Base-by-base conservation (phyloP, 1,140 invertebrate species). In the Drosophila asahinai region DNA sequence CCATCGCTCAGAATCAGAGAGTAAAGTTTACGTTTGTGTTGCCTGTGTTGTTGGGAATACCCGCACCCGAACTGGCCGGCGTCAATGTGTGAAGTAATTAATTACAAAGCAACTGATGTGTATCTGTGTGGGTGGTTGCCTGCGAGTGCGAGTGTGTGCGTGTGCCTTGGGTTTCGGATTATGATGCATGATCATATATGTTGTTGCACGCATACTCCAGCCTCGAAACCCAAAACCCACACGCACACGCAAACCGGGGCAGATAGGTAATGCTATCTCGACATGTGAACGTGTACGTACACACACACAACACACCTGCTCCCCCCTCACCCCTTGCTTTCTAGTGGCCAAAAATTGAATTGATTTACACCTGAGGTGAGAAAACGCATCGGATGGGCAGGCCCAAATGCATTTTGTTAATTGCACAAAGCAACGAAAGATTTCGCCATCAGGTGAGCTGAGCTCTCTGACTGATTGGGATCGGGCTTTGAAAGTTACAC, bases 31-130 rank as follows among this genome's bases (percentile, higher is more conserved):
- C 73, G 77, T 79, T 84, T 74, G 75, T 67, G 67, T 49, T 48
- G 61, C 52, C 25, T 59, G 33, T 42, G 67, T 51, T 47, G 60
- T 51, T 76, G 64, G 76, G 76, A 71, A 61, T 78, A 55, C 59
- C 51, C 61, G 61, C 60, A 77, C 75, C 75, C 75, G 59, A 78
- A 62, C 57, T 74, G 74, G 70, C 63, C 81, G 86, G 86, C 86
- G 86, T 90, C 86, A 90, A 90, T 90, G 86, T 90, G 86, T 90
- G 86, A 90, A 90, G 86, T 90, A 90, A 90, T 90, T 90, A 90
- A 90, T 90, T 90, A 90, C 86, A 90, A 86, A 90, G 79, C 86
- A 90, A 86, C 81, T 90, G 86, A 90, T 90, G 86, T 90, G 79
- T 68, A 90, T 90, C 79, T 90, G 68, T 84, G 64, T 70, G 58